A percentile compares a stretch with the other conserved stretches of the same genome.
These are phyloP conservation scores for Arizona elegans DNA, from an alignment of 2,113 vertebrate genomes.

Conservation along the genomic window DNA sequence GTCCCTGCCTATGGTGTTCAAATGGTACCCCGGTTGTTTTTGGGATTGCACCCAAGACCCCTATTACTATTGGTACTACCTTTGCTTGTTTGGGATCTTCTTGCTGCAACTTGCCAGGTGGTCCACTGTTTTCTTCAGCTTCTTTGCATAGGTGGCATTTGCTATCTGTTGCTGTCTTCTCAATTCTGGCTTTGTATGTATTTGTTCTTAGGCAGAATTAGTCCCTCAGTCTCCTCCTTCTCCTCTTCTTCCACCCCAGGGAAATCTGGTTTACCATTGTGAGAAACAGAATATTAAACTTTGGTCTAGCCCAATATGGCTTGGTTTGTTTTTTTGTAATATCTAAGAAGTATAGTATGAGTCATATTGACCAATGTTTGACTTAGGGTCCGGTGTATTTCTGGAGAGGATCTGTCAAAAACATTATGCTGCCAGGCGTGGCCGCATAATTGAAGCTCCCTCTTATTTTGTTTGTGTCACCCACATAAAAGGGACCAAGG, in stretches of 20 bases:
- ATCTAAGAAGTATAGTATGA: background rate
- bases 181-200: too few species aligned
- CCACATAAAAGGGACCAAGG: background rate
- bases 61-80: too few species aligned
- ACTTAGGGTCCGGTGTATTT: background rate
- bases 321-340: background rate
- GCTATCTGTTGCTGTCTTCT: too few species aligned
- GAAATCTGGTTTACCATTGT: background rate
- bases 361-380: background rate
- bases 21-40: background rate
- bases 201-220: too few species aligned
- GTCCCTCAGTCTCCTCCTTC: too few species aligned
- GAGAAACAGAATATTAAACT: background rate
- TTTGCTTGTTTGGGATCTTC: too few species aligned
- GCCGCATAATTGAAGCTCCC: background rate
- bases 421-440: background rate
- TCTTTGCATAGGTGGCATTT: too few species aligned
- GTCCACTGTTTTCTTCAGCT: too few species aligned
- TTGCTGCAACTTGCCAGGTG: too few species aligned
- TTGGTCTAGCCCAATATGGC: background rate
- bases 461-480: background rate
- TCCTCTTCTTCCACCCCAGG: too few species aligned
- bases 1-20: background rate
- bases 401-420: background rate
- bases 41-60: too few species aligned